A percentile compares a stretch with the other conserved stretches of the same genome.
Conservation (phyloP, 2,113 vertebrate genomes). For the Vombatus ursinus region DNA sequence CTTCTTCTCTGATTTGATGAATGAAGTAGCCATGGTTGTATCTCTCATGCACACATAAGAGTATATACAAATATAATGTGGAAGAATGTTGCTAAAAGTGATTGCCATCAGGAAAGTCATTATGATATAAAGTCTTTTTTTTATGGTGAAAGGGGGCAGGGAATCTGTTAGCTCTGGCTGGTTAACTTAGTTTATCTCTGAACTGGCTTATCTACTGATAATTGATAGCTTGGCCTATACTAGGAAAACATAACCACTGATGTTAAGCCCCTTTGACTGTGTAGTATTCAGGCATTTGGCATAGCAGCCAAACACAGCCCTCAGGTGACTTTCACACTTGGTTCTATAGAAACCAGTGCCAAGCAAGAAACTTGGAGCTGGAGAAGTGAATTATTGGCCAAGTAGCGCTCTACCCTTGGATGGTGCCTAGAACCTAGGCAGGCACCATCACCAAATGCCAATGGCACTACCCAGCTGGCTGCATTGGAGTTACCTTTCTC, state of each 20-base stretch:
- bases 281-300: slow-evolving; percentile 19
- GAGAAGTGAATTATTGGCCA: not conserved
- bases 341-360: not conserved
- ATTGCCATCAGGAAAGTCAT: not conserved
- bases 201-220: slow-evolving; percentile 1
- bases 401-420: not conserved
- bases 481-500: not conserved
- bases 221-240: not conserved
- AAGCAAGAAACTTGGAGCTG: not conserved
- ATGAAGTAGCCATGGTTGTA: not conserved
- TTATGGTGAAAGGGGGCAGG: not conserved
- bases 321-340: not conserved
- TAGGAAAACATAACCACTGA: not conserved
- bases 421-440: not conserved
- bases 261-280: slow-evolving; percentile 6
- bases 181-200: slow-evolving; percentile 17
- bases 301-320: not conserved
- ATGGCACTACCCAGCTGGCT: not conserved
- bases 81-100: slow-evolving; percentile 30
- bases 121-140: not conserved
- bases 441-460: not conserved
- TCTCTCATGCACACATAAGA: not conserved
- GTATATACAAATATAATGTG: slow-evolving; percentile 17
- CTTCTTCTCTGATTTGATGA: not conserved
- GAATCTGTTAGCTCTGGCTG: slow-evolving; percentile 14